Percentiles rank a stretch among this genome's conserved stretches.
Conservation (phyloP, 1,140 invertebrate genomes). For the Eubasilissa regina region DNA sequence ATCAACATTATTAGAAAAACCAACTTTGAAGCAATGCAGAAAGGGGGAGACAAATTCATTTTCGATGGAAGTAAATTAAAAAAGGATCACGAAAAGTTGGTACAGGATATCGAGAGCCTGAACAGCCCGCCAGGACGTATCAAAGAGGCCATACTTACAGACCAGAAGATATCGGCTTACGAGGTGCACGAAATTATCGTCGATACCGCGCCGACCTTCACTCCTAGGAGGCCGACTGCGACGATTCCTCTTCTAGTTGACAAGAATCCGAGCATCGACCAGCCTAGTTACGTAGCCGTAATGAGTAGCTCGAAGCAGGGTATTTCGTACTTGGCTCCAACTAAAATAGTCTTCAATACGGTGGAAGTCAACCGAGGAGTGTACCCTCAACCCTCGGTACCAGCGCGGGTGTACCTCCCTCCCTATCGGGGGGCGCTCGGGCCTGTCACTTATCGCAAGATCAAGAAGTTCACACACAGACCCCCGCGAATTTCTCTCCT, state of each 20-base stretch:
- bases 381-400: no score
- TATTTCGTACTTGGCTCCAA: no score
- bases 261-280: no score
- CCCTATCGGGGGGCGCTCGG: not conserved
- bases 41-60: not conserved
- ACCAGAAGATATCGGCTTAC: slow-evolving; percentile 6
- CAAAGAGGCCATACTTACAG: not conserved
- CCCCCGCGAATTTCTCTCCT: not conserved
- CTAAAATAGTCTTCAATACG: no score
- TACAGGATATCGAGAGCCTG: slow-evolving; percentile 51
- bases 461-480: not conserved
- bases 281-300: no score
- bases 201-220: not conserved
- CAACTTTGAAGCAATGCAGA: not conserved
- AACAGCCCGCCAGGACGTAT: not conserved
- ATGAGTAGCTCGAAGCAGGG: no score
- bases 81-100: slow-evolving; percentile 49
- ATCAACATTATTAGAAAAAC: not conserved
- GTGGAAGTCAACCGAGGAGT: no score
- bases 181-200: not conserved
- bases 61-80: not conserved
- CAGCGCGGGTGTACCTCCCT: not conserved
- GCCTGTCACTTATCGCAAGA: not conserved
- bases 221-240: not conserved
- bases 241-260: no score